Evolutionary conservation across 2,797 vertebrate species (phyloP).

Genomic region (Taenioides sp.): DNA sequence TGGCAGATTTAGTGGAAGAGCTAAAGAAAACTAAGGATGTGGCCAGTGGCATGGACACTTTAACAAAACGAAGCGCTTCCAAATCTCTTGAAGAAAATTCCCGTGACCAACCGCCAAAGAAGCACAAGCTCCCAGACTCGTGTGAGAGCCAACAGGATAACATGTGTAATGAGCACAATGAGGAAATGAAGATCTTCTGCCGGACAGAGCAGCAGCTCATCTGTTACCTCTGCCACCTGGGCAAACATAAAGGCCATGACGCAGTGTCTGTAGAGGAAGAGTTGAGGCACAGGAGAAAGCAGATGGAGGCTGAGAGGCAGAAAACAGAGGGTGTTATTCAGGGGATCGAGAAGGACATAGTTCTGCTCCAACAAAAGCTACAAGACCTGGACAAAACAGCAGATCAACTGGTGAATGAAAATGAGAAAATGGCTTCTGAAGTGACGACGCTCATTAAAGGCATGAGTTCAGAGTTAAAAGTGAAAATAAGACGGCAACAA

Average conservation of each 20-base stretch:
- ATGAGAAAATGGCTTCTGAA: no score
- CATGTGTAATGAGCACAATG: neutral
- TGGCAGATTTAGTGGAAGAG: neutral
- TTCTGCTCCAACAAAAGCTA: neutral
- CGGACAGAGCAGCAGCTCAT: neutral
- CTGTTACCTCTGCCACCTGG: neutral
- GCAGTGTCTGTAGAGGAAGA: neutral
- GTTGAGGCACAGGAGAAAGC: neutral
- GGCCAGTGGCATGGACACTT: neutral
- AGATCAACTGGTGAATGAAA: neutral
- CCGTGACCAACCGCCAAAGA: neutral
- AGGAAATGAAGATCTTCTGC: slow-evolving; percentile 4
- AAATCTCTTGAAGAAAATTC: neutral
- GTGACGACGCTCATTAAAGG: neutral
- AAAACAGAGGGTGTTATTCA: neutral
- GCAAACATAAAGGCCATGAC: neutral
- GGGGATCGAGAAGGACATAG: neutral
- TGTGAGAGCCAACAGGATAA: neutral
- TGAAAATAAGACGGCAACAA: neutral
- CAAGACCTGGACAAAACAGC: neutral
- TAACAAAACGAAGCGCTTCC: neutral
- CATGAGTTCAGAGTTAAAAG: neutral
- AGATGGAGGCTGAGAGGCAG: neutral
- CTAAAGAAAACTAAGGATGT: neutral
- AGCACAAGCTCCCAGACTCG: neutral